Evolutionary conservation across 2,113 vertebrate genomes (phyloP).

Genomic region (Triplophysa siluroides): DNA sequence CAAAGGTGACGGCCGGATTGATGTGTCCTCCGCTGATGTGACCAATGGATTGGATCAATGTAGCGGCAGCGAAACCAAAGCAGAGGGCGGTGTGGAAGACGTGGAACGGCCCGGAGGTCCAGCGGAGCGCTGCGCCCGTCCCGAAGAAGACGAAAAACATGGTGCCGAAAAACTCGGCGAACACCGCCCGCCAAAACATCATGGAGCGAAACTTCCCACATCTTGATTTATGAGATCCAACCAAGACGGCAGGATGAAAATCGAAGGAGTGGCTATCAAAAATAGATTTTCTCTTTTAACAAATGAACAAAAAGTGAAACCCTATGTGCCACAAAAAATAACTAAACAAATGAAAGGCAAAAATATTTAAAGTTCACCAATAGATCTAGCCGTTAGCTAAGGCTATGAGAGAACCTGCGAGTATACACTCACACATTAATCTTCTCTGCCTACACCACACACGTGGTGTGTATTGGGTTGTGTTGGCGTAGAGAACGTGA

Average conservation of each 20-base stretch:
- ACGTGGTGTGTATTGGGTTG: conserved; percentile 60
- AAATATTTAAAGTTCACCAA: background rate
- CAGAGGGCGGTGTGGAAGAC: conserved; percentile 86
- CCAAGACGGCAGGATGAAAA: conserved; percentile 26
- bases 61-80: conserved; percentile 89
- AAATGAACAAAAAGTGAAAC: conserved; percentile 43
- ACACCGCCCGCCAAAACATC: conserved; percentile 93
- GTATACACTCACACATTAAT: conserved; percentile 40
- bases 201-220: conserved; percentile 94
- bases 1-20: conserved; percentile 91
- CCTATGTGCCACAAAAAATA: background rate
- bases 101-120: conserved; percentile 82
- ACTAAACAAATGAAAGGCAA: background rate
- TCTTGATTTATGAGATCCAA: conserved; percentile 65
- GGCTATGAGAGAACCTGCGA: conserved; percentile 12
- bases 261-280: conserved; percentile 33
- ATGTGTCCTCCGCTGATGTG: conserved; percentile 91
- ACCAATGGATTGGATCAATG: conserved; percentile 86
- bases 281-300: conserved; percentile 53
- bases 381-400: conserved; percentile 34
- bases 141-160: conserved; percentile 93
- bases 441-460: conserved; percentile 63
- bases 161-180: conserved; percentile 92
- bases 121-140: conserved; percentile 86
- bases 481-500: conserved; percentile 55